Conservation (phyloP, 2,888 invertebrate genomes). For the Thumatha senex region DNA sequence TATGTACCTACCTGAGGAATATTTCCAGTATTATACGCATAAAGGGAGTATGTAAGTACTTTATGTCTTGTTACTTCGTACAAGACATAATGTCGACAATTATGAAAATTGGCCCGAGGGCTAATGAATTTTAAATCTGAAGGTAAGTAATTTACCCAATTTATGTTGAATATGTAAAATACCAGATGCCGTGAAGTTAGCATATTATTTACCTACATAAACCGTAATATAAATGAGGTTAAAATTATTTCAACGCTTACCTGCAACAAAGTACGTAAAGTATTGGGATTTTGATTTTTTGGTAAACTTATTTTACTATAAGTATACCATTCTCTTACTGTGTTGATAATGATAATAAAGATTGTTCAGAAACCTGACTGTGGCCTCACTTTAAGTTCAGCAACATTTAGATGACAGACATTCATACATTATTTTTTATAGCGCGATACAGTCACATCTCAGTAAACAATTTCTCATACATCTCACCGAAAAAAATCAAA, state of each 20-base stretch:
- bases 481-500: slow-evolving; percentile 29
- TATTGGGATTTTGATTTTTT: no score
- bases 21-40: not conserved
- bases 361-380: no score
- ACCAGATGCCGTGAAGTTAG: slow-evolving; percentile 23
- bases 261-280: slow-evolving; percentile 8
- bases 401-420: no score
- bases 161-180: slow-evolving; percentile 17
- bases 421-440: not conserved
- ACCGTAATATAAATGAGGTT: slow-evolving; percentile 9
- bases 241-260: slow-evolving; percentile 14
- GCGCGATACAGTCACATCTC: not conserved
- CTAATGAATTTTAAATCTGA: slow-evolving; percentile 14
- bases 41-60: no score
- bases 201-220: slow-evolving; percentile 3
- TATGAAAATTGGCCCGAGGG: slow-evolving; percentile 5
- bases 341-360: not conserved
- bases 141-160: slow-evolving; percentile 13
- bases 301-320: no score
- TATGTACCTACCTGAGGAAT: slow-evolving; percentile 20
- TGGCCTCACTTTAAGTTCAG: no score
- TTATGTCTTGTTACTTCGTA: no score
- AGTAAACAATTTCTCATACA: slow-evolving; percentile 17
- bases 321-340: no score
- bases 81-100: not conserved